phyloP scores from a whole-genome alignment of 2,797 vertebrate species.

The Centroberyx gerrardi region DNA sequence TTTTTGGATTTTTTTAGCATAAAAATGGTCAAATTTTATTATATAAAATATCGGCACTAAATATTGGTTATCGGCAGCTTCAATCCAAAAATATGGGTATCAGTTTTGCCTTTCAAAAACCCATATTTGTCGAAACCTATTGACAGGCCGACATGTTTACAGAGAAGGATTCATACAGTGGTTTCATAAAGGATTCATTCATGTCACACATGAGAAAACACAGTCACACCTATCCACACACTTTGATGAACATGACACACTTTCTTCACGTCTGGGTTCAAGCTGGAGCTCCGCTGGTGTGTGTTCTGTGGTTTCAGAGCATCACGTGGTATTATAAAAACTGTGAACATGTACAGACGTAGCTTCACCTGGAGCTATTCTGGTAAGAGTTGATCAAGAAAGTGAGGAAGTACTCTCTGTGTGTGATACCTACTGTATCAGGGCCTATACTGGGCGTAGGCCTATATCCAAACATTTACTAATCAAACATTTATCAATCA shows the following conservation, averaged over 20 bases:
- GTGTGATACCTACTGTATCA: neutral
- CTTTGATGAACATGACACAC: constrained; percentile 1
- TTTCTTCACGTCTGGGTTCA: neutral
- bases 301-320: constrained; percentile 9
- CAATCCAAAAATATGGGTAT: no score
- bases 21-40: no score
- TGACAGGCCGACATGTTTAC: neutral
- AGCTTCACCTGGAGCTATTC: neutral
- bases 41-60: no score
- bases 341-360: constrained; percentile 11
- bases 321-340: constrained; percentile 8
- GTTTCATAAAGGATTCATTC: neutral
- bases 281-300: neutral
- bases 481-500: neutral
- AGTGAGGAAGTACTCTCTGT: neutral
- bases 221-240: constrained; percentile 1
- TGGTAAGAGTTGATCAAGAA: neutral
- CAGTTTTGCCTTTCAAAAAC: no score
- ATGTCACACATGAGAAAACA: neutral
- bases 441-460: neutral
- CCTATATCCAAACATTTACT: neutral
- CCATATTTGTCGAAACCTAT: no score
- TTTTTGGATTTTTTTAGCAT: no score
- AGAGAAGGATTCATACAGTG: no score
- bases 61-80: no score